Conservation (phyloP, 2,797 vertebrate species). For the Sphaeramia orbicularis region DNA sequence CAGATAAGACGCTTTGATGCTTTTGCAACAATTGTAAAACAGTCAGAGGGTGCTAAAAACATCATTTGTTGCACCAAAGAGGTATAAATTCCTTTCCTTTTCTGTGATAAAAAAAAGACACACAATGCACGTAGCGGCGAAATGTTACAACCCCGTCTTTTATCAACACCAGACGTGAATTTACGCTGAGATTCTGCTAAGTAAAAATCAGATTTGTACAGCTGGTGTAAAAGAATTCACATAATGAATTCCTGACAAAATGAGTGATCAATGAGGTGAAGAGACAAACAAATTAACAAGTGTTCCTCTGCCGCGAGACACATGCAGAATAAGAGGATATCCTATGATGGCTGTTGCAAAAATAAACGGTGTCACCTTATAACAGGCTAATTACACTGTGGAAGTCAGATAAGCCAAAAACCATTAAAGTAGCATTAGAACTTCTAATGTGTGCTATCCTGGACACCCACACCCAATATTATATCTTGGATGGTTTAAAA, state of each 20-base stretch:
- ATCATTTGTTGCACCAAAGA: constrained; percentile 13
- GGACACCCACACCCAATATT: constrained; percentile 49
- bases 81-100: constrained; percentile 3
- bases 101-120: background rate
- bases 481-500: constrained; percentile 60
- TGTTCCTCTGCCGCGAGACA: constrained; percentile 37
- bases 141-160: background rate
- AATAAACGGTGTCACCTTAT: constrained; percentile 71
- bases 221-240: constrained; percentile 15
- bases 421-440: constrained; percentile 73
- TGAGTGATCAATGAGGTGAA: constrained; percentile 24
- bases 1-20: constrained; percentile 42
- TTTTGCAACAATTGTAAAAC: constrained; percentile 36
- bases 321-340: constrained; percentile 75
- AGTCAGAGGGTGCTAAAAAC: constrained; percentile 4
- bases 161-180: constrained; percentile 1
- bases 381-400: constrained; percentile 69
- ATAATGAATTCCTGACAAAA: constrained; percentile 3
- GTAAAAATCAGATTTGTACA: background rate
- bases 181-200: background rate
- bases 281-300: constrained; percentile 15
- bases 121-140: background rate
- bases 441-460: constrained; percentile 68
- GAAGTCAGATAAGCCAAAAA: constrained; percentile 80
- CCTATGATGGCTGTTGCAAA: constrained; percentile 66